Conservation (phyloP, 1,140 invertebrate species). For the Macrostomum lignano region DNA sequence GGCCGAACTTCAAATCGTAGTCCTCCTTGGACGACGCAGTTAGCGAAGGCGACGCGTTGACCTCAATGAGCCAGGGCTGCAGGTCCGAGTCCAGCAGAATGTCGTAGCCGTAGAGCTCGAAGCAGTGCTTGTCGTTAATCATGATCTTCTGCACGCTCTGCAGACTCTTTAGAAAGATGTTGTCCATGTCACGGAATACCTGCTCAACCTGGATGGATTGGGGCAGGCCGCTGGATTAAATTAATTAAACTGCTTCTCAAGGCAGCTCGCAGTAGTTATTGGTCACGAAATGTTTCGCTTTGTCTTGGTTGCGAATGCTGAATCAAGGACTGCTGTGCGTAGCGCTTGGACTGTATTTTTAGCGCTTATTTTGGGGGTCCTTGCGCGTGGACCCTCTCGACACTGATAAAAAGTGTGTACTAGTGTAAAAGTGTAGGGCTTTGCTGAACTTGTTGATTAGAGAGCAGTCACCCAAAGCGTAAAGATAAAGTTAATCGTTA, state of each 20-base stretch:
- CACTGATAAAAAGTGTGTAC: too few relatives aligned
- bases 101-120: constrained; percentile 33
- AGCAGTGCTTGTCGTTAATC: constrained; percentile 31
- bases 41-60: constrained; percentile 31
- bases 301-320: too few relatives aligned
- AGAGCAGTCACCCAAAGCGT: too few relatives aligned
- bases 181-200: constrained; percentile 24
- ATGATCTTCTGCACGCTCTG: constrained; percentile 29
- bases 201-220: constrained; percentile 24
- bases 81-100: constrained; percentile 25
- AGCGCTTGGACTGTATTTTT: too few relatives aligned
- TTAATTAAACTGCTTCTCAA: neutral
- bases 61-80: constrained; percentile 29
- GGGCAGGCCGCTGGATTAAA: neutral
- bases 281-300: too few relatives aligned
- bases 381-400: too few relatives aligned
- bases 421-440: too few relatives aligned
- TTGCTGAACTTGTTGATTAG: too few relatives aligned
- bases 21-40: constrained; percentile 31
- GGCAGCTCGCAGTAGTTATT: neutral
- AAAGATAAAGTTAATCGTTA: too few relatives aligned
- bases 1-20: constrained; percentile 29
- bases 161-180: constrained; percentile 29
- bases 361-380: too few relatives aligned
- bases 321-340: too few relatives aligned